phyloP scores from a whole-genome alignment of 2,888 invertebrate species.

The Polydesmus complanatus region DNA sequence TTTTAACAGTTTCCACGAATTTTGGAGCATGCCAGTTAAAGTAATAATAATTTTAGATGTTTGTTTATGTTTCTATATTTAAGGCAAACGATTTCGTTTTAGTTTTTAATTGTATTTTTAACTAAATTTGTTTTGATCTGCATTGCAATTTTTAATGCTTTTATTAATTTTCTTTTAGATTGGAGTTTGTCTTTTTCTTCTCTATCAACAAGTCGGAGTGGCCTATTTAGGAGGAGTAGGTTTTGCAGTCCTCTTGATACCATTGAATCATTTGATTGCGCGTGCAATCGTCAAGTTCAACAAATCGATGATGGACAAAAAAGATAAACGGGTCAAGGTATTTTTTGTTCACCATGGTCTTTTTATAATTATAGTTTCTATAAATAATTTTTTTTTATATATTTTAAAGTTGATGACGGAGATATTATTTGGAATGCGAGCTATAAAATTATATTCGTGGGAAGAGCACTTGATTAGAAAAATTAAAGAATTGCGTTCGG shows the following conservation, averaged over 20 bases:
- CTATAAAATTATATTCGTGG: constrained; percentile 87
- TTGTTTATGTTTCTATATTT: no score
- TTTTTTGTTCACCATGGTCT: background rate
- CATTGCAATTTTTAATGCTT: no score
- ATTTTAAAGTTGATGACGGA: constrained; percentile 55
- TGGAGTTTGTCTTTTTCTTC: constrained; percentile 60
- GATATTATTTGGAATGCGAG: constrained; percentile 69
- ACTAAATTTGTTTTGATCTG: background rate
- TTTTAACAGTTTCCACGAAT: constrained; percentile 86
- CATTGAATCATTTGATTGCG: constrained; percentile 80
- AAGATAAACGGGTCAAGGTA: constrained; percentile 71
- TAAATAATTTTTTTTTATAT: background rate
- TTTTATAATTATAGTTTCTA: background rate
- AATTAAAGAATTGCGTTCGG: constrained; percentile 37
- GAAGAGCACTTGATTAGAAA: constrained; percentile 65
- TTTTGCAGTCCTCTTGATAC: constrained; percentile 76
- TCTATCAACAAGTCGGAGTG: constrained; percentile 75
- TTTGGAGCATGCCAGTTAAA: constrained; percentile 93
- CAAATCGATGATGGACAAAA: constrained; percentile 72
- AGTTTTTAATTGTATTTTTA: no score
- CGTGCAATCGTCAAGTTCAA: constrained; percentile 73
- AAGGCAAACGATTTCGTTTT: no score
- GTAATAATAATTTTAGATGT: no score
- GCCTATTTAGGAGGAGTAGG: constrained; percentile 80
- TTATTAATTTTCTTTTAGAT: constrained; percentile 39